Evolutionary conservation across 2,797 vertebrate species (phyloP).

Genomic region (Simalia tracyae): DNA sequence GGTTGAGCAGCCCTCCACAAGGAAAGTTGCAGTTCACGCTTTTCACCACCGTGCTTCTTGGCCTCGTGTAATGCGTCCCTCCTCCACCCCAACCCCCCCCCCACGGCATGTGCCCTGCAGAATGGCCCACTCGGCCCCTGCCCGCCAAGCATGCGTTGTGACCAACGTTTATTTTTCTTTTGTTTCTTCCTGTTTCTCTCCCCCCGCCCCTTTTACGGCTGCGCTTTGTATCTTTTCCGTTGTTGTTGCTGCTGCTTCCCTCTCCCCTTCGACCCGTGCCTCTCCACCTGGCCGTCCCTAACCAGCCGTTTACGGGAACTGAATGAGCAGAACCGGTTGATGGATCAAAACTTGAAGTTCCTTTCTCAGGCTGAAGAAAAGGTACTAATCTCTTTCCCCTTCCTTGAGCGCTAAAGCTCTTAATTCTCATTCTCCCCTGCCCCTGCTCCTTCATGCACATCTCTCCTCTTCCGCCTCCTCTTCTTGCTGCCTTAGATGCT

Average conservation of each 20-base stretch:
- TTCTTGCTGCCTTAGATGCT: slow-evolving; percentile 56
- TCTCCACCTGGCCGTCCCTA: slow-evolving; percentile 59
- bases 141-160: slow-evolving; percentile 58
- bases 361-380: slow-evolving; percentile 90
- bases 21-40: rapidly evolving
- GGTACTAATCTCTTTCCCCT: slow-evolving; percentile 79
- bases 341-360: slow-evolving; percentile 91
- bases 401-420: not conserved
- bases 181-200: slow-evolving; percentile 37
- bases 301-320: slow-evolving; percentile 87
- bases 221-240: slow-evolving; percentile 62
- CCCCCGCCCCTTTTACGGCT: slow-evolving; percentile 34
- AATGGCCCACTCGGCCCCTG: slow-evolving; percentile 9
- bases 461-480: slow-evolving; percentile 42
- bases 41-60: slow-evolving; percentile 32
- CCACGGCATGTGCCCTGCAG: not conserved
- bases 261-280: slow-evolving; percentile 40
- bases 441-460: slow-evolving; percentile 33
- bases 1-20: not conserved
- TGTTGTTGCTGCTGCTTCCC: not conserved
- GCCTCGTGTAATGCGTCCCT: slow-evolving; percentile 68
- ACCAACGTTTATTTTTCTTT: slow-evolving; percentile 64
- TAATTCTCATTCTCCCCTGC: not conserved
- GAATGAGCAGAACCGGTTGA: slow-evolving; percentile 87
- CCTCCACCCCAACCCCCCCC: slow-evolving; percentile 32